Evolutionary conservation across 2,797 vertebrate species (phyloP).

Genomic region (Helarctos malayanus): DNA sequence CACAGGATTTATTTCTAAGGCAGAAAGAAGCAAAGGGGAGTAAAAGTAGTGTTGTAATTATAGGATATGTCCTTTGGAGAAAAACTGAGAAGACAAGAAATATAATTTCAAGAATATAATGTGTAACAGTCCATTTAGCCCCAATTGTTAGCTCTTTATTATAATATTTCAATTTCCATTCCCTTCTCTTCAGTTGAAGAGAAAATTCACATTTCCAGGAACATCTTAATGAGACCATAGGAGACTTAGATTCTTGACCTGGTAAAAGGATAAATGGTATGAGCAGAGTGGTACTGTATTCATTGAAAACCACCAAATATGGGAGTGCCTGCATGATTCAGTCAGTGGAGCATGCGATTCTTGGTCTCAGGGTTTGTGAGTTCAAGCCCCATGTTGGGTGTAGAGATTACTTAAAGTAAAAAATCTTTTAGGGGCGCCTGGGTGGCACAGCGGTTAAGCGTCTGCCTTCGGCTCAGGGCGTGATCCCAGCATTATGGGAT

Average conservation of each 20-base stretch:
- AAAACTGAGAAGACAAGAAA: slow-evolving; percentile 25
- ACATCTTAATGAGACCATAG: slow-evolving; percentile 29
- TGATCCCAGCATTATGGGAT: too few species aligned
- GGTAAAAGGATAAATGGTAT: slow-evolving; percentile 17
- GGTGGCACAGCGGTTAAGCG: too few species aligned
- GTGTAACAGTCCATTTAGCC: slow-evolving; percentile 16
- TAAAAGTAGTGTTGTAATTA: neutral
- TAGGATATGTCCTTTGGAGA: neutral
- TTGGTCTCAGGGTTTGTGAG: neutral
- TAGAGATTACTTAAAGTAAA: neutral
- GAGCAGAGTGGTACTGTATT: neutral
- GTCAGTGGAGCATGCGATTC: neutral
- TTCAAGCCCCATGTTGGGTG: neutral
- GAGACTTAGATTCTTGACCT: neutral
- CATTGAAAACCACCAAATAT: slow-evolving; percentile 32
- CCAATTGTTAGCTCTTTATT: slow-evolving; percentile 53
- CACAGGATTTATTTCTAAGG: neutral
- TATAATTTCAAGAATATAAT: slow-evolving; percentile 36
- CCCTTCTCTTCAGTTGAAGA: slow-evolving; percentile 49
- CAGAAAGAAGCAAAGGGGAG: neutral
- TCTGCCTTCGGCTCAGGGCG: too few species aligned
- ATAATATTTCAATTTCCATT: slow-evolving; percentile 33
- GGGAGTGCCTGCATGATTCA: neutral
- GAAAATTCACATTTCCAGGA: slow-evolving; percentile 56
- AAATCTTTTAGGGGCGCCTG: neutral